Conservation (phyloP, 2,797 vertebrate species). For the Urosaurus nigricauda region DNA sequence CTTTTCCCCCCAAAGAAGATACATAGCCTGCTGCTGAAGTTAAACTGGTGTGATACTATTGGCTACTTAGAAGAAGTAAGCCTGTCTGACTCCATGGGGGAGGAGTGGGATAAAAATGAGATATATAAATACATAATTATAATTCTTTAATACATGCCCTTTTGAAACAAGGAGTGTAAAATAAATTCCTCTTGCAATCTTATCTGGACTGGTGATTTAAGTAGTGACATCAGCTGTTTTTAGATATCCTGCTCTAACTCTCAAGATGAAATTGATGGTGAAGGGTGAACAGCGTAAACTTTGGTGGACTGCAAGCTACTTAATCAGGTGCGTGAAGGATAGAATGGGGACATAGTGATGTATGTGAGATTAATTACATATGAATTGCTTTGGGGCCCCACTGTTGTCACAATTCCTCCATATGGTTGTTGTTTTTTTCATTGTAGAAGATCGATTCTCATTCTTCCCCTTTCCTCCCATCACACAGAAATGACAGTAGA, state of each 20-base stretch:
- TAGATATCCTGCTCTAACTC: background rate
- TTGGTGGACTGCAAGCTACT: background rate
- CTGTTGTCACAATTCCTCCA: background rate
- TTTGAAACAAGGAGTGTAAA: conserved; percentile 1
- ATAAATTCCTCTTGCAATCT: background rate
- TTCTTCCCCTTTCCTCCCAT: background rate
- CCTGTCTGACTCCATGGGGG: background rate
- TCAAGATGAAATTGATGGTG: background rate
- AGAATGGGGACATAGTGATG: background rate
- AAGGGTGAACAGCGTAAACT: background rate
- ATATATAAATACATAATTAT: background rate
- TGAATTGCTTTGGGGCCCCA: background rate
- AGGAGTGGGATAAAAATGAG: background rate
- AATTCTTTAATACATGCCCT: background rate
- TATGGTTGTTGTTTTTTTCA: background rate
- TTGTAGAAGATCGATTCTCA: background rate
- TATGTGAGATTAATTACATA: background rate
- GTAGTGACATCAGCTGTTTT: background rate
- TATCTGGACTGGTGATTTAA: conserved; percentile 36
- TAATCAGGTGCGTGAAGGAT: background rate
- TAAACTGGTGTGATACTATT: background rate
- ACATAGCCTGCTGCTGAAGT: background rate
- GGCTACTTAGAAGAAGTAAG: background rate
- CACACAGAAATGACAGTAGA: background rate
- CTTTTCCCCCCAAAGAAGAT: background rate